phyloP scores from a whole-genome alignment of 2,113 vertebrate genomes.

The Malurus alboscapulatus region DNA sequence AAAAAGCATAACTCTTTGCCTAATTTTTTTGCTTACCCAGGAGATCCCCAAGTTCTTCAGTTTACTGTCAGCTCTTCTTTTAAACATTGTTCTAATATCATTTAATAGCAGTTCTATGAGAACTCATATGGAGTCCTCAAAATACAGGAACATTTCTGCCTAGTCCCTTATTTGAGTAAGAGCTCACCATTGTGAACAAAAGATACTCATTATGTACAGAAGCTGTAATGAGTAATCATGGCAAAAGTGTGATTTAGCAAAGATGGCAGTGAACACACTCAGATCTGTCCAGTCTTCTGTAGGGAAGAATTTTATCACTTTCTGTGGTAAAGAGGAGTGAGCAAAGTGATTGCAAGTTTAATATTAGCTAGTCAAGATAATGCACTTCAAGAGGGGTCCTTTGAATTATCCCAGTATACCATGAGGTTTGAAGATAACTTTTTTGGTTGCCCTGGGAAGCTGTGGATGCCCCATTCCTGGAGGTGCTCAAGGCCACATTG shows the following conservation, averaged over 20 bases:
- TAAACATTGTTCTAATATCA: neutral
- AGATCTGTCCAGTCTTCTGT: neutral
- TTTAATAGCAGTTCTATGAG: neutral
- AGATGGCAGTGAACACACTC: neutral
- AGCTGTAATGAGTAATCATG: neutral
- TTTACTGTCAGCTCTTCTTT: neutral
- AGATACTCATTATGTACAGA: neutral
- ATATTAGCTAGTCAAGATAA: neutral
- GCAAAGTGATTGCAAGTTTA: neutral
- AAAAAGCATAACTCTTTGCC: neutral
- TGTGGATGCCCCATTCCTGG: neutral
- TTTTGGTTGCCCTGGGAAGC: neutral
- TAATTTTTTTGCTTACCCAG: neutral
- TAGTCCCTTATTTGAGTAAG: neutral
- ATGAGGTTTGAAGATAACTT: neutral
- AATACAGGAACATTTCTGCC: neutral
- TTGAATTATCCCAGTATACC: neutral
- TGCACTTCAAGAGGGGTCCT: neutral
- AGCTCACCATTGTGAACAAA: neutral
- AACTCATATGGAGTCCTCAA: neutral
- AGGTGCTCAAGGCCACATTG: neutral
- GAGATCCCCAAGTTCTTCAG: neutral
- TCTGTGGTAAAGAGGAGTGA: neutral
- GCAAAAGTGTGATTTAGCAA: neutral
- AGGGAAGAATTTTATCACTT: neutral